Percentiles rank a stretch among this genome's conserved stretches.
Conservation (phyloP, 2,888 invertebrate genomes). For the Crocallis elinguaria region DNA sequence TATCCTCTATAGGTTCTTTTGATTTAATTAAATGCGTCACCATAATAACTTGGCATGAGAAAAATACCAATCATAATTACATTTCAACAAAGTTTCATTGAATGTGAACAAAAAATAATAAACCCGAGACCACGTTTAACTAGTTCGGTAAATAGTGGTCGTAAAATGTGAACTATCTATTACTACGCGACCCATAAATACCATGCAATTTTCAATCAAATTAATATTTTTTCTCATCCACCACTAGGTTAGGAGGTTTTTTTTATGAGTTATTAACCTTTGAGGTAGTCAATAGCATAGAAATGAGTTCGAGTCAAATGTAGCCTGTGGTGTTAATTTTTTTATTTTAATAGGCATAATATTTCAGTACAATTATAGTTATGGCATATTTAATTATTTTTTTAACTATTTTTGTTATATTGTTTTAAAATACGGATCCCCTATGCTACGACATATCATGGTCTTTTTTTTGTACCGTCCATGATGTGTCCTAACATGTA, state of each 20-base stretch:
- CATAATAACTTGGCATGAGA: slow-evolving; percentile 21
- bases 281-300: background rate
- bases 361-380: too few species aligned
- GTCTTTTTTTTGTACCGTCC: too few species aligned
- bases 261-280: background rate
- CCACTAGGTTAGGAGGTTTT: background rate
- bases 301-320: background rate
- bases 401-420: too few species aligned
- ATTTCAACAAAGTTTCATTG: slow-evolving; percentile 19
- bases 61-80: slow-evolving; percentile 7
- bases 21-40: background rate
- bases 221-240: slow-evolving; percentile 5
- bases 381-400: too few species aligned
- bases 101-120: slow-evolving; percentile 24
- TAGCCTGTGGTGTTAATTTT: too few species aligned
- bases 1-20: background rate
- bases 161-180: slow-evolving; percentile 31
- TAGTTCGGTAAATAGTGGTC: slow-evolving; percentile 21
- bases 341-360: too few species aligned
- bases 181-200: slow-evolving; percentile 24
- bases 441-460: too few species aligned
- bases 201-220: slow-evolving; percentile 20
- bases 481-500: too few species aligned
- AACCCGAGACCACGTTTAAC: slow-evolving; percentile 7
- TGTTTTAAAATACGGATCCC: too few species aligned